Evolutionary conservation across 2,797 vertebrate species (phyloP).

Genomic region (Propithecus deckenii): DNA sequence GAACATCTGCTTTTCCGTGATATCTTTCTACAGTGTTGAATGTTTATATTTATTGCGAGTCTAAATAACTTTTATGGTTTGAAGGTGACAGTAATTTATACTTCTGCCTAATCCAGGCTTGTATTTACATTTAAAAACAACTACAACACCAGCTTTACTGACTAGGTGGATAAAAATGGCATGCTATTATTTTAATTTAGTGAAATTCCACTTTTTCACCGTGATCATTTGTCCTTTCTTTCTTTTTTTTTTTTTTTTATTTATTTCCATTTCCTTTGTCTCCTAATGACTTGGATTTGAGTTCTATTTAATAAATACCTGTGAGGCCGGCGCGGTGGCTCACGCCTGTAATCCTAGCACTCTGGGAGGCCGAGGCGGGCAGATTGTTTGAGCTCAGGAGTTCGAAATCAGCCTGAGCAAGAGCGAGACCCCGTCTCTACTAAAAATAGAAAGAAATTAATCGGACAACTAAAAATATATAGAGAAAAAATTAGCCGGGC

Average conservation of each 20-base stretch:
- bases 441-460: too few relatives aligned
- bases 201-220: neutral
- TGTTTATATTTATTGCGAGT: neutral
- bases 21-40: neutral
- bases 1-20: neutral
- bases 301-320: conserved; percentile 17
- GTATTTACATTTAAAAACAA: neutral
- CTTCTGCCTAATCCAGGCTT: neutral
- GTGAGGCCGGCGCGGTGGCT: too few relatives aligned
- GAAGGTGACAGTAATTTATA: conserved; percentile 2
- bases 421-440: too few relatives aligned
- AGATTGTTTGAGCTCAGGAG: too few relatives aligned
- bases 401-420: too few relatives aligned
- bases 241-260: conserved; percentile 2
- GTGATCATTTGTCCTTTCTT: neutral
- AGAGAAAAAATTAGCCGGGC: too few relatives aligned
- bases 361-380: too few relatives aligned
- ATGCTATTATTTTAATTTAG: too few relatives aligned
- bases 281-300: neutral
- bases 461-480: too few relatives aligned
- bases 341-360: too few relatives aligned
- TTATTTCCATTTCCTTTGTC: neutral
- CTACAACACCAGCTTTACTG: neutral
- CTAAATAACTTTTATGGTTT: neutral
- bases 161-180: too few relatives aligned